A percentile compares a stretch with the other conserved stretches of the same genome.
These are phyloP conservation scores for Perccottus glenii DNA, from an alignment of 2,113 vertebrate genomes.

Conservation along the genomic window DNA sequence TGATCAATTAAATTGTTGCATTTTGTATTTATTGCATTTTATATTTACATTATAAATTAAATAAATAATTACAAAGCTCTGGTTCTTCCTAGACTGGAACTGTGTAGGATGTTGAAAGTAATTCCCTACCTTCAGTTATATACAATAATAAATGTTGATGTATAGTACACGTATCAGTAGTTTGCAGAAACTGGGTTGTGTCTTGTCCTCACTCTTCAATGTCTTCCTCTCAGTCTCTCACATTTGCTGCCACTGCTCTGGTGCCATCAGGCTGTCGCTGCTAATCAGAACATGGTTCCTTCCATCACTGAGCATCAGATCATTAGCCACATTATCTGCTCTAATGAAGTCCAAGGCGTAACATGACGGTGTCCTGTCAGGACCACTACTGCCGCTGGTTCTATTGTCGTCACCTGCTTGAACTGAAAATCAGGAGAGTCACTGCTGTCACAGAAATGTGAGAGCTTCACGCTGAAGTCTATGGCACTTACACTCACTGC, in stretches of 20 bases:
- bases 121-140: too few relatives aligned
- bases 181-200: not conserved
- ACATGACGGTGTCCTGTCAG: constrained; percentile 35
- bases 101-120: too few relatives aligned
- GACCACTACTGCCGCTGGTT: constrained; percentile 8
- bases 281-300: constrained; percentile 44
- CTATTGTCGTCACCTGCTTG: constrained; percentile 43
- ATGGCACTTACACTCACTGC: constrained; percentile 17
- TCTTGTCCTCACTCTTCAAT: constrained; percentile 6
- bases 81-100: too few relatives aligned
- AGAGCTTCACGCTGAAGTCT: constrained; percentile 28
- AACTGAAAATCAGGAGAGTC: constrained; percentile 47
- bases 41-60: too few relatives aligned
- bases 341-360: constrained; percentile 51
- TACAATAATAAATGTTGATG: too few relatives aligned
- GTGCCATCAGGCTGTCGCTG: constrained; percentile 51
- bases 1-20: too few relatives aligned
- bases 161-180: not conserved
- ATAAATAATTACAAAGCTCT: too few relatives aligned
- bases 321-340: constrained; percentile 49
- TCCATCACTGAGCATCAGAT: constrained; percentile 55
- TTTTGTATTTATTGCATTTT: too few relatives aligned
- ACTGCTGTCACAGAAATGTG: constrained; percentile 31
- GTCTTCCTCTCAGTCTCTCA: constrained; percentile 33
- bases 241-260: constrained; percentile 45